These are phyloP conservation scores for Ranitomeya variabilis DNA, from an alignment of 2,113 vertebrate genomes.

Conservation along the genomic window DNA sequence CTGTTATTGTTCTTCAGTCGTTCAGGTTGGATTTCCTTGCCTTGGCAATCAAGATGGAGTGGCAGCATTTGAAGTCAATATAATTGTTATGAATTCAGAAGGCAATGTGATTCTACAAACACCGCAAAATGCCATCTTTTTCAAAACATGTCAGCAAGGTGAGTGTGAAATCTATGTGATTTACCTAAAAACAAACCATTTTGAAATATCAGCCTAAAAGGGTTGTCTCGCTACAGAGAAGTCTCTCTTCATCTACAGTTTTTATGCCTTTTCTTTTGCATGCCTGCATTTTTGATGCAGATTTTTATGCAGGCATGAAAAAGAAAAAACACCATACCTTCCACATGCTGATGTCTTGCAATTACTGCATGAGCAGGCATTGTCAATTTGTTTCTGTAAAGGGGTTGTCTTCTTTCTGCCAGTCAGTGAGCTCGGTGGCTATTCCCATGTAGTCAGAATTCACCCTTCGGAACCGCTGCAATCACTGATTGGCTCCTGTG, in stretches of 20 bases:
- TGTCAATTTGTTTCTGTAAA: background rate
- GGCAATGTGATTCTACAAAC: conserved; percentile 85
- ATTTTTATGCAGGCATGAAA: too few species aligned
- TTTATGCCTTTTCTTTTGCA: too few species aligned
- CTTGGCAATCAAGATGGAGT: conserved; percentile 87
- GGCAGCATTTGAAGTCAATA: conserved; percentile 85
- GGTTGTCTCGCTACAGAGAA: background rate
- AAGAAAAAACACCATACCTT: too few species aligned
- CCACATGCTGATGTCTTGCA: background rate
- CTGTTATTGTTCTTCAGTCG: conserved; percentile 70
- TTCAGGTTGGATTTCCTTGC: conserved; percentile 88
- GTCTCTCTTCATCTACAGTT: too few species aligned
- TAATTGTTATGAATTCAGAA: conserved; percentile 86
- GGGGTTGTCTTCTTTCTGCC: too few species aligned
- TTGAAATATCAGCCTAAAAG: background rate
- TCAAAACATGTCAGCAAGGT: conserved; percentile 93
- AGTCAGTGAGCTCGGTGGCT: too few species aligned
- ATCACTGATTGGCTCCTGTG: too few species aligned
- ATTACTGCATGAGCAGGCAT: background rate
- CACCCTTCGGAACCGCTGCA: too few species aligned
- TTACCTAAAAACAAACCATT: background rate
- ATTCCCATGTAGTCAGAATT: too few species aligned
- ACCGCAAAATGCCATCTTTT: conserved; percentile 89
- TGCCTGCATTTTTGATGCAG: too few species aligned
- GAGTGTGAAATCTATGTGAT: conserved; percentile 46